Percentiles rank a stretch among this genome's conserved stretches.
These are phyloP conservation scores for Myrmecophaga tridactyla DNA, from an alignment of 2,113 vertebrate genomes.

Conservation along the genomic window DNA sequence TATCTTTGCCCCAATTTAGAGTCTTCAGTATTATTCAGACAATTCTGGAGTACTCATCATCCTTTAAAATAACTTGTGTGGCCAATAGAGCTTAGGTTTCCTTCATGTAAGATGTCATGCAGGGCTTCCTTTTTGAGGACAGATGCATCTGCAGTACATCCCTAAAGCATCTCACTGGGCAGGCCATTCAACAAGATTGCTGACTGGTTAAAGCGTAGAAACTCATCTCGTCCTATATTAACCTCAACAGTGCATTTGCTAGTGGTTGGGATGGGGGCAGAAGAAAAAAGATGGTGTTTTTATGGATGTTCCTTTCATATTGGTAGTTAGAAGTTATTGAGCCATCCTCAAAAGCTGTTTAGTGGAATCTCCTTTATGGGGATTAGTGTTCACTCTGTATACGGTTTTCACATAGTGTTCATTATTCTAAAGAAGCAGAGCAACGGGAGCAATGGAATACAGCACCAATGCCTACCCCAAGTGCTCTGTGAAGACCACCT, in stretches of 20 bases:
- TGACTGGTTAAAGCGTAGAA: background rate
- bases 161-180: background rate
- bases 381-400: background rate
- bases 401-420: background rate
- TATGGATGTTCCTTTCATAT: background rate
- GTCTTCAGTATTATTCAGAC: slow-evolving; percentile 34
- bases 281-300: background rate
- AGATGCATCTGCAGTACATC: background rate
- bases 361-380: background rate
- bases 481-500: background rate
- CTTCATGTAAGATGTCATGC: background rate
- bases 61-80: background rate
- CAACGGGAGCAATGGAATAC: background rate
- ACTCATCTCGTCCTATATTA: rapidly evolving
- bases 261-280: background rate
- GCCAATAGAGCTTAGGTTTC: background rate
- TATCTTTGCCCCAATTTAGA: background rate
- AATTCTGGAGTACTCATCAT: background rate
- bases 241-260: background rate
- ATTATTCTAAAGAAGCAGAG: background rate
- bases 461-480: background rate
- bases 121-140: background rate
- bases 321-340: background rate
- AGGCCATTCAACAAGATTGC: background rate
- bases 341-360: background rate